phyloP scores from a whole-genome alignment of 2,888 invertebrate genomes.

The Eupeodes latifasciatus region DNA sequence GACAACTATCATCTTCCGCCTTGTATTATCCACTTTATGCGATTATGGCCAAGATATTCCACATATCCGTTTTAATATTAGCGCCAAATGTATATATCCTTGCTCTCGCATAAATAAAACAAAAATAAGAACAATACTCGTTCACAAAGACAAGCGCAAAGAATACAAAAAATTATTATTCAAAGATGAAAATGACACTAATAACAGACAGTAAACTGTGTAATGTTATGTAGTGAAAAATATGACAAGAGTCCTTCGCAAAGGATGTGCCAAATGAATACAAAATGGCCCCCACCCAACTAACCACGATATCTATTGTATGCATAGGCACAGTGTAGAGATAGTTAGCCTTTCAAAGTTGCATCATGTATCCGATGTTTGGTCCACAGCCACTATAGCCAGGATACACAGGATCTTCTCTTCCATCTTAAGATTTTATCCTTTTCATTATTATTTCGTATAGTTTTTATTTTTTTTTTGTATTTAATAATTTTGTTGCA shows the following conservation, averaged over 20 bases:
- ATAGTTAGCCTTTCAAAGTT: conserved; percentile 33
- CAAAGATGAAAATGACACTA: conserved; percentile 72
- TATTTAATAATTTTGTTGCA: conserved; percentile 61
- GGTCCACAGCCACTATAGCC: background rate
- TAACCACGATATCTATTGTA: conserved; percentile 4
- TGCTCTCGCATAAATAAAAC: background rate
- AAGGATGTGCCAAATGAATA: conserved; percentile 75
- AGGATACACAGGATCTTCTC: background rate
- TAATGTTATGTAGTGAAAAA: conserved; percentile 74
- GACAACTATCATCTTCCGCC: conserved; percentile 72
- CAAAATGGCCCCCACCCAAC: conserved; percentile 38
- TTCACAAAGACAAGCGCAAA: background rate
- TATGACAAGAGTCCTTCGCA: conserved; percentile 71
- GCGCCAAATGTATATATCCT: conserved; percentile 36
- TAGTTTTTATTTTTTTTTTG: background rate
- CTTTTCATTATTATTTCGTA: conserved; percentile 54
- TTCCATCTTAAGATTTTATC: conserved; percentile 60
- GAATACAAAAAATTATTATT: conserved; percentile 38
- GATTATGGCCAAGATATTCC: conserved; percentile 70
- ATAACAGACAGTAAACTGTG: conserved; percentile 71
- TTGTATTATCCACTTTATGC: conserved; percentile 48
- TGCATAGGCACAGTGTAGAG: conserved; percentile 24
- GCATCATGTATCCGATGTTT: conserved; percentile 26
- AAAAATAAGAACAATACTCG: conserved; percentile 9
- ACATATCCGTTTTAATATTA: conserved; percentile 72